These are phyloP conservation scores for Eumeta japonica DNA, from an alignment of 1,140 invertebrate species.

Conservation along the genomic window DNA sequence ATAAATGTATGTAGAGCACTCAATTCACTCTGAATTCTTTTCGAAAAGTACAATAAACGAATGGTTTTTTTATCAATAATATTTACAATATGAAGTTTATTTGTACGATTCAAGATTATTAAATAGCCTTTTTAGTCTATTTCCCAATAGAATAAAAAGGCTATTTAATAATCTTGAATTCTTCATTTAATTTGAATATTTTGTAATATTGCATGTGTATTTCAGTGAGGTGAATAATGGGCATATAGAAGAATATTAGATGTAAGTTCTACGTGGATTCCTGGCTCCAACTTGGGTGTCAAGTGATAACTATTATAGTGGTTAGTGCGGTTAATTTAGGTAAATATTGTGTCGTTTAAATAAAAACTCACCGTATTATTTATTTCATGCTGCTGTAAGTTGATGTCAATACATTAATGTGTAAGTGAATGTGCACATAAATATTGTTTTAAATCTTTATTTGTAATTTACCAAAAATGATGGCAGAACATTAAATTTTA, in stretches of 20 bases:
- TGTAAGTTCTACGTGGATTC: conserved; percentile 51
- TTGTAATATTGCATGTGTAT: conserved; percentile 18
- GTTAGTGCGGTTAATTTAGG: conserved; percentile 49
- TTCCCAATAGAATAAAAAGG: too few species aligned
- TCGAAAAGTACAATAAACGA: neutral
- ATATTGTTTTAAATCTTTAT: conserved; percentile 40
- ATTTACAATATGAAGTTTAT: neutral
- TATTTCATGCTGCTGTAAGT: conserved; percentile 50
- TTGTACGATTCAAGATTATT: neutral
- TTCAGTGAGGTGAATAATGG: conserved; percentile 31
- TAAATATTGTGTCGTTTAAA: conserved; percentile 36
- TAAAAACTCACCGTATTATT: too few species aligned
- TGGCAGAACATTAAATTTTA: neutral
- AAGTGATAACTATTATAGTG: conserved; percentile 49
- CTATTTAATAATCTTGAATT: too few species aligned
- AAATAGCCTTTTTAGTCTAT: neutral
- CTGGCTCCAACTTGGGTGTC: conserved; percentile 44
- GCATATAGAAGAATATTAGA: conserved; percentile 46
- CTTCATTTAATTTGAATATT: conserved; percentile 5
- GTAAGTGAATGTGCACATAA: conserved; percentile 45
- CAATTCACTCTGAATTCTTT: too few species aligned
- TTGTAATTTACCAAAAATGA: conserved; percentile 57
- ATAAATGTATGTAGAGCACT: too few species aligned
- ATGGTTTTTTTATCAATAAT: neutral
- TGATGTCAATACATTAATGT: conserved; percentile 34